Evolutionary conservation across 2,797 vertebrate genomes (phyloP).

Genomic region (Helostoma temminkii): DNA sequence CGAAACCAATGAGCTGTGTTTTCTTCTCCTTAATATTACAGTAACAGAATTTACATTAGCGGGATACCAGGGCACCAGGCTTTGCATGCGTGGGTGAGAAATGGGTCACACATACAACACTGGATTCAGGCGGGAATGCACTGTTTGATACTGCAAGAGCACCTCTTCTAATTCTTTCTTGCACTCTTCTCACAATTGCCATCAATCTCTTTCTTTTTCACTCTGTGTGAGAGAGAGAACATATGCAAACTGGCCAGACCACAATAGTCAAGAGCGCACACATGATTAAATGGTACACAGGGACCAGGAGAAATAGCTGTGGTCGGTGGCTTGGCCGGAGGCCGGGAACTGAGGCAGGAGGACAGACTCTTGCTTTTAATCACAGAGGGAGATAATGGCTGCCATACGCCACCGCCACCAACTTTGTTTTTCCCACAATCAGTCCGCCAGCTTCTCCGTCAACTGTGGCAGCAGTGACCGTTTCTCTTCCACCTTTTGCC

Average conservation of each 20-base stretch:
- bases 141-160: background rate
- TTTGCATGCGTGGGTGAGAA: too few relatives aligned
- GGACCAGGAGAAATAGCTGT: conserved; percentile 86
- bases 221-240: too few relatives aligned
- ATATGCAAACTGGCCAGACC: conserved; percentile 85
- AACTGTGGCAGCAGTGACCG: conserved; percentile 59
- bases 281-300: conserved; percentile 81
- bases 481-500: conserved; percentile 17
- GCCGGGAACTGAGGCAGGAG: conserved; percentile 51
- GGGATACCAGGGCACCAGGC: too few relatives aligned
- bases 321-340: conserved; percentile 85
- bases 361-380: conserved; percentile 88
- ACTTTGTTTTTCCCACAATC: conserved; percentile 73
- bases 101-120: too few relatives aligned
- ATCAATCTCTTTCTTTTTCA: conserved; percentile 10
- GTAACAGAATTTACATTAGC: too few relatives aligned
- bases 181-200: conserved; percentile 17
- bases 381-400: conserved; percentile 86
- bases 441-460: conserved; percentile 47
- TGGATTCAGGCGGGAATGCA: too few relatives aligned
- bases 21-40: too few relatives aligned
- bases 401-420: conserved; percentile 80
- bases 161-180: background rate
- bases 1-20: too few relatives aligned
- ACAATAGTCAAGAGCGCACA: conserved; percentile 80